These are phyloP conservation scores for Perognathus longimembris DNA, from an alignment of 2,113 vertebrate genomes.

Conservation along the genomic window DNA sequence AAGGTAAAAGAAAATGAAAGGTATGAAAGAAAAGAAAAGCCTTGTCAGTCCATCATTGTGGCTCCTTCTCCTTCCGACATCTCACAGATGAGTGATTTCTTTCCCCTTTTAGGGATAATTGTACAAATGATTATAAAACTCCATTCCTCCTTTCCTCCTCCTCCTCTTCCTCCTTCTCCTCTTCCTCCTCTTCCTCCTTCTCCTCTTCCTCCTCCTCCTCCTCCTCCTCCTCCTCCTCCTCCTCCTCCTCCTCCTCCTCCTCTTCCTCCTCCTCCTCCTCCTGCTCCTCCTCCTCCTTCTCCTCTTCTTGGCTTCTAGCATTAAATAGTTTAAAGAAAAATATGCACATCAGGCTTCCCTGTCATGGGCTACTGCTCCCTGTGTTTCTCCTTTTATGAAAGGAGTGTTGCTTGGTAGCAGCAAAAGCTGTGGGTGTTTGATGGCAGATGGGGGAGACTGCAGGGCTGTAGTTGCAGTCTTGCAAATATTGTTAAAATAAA, in stretches of 20 bases:
- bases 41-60: neutral
- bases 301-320: neutral
- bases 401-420: slow-evolving; percentile 44
- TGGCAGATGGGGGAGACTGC: slow-evolving; percentile 27
- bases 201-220: too few species aligned
- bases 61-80: neutral
- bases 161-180: too few species aligned
- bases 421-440: slow-evolving; percentile 38
- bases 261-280: neutral
- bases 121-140: neutral
- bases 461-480: slow-evolving; percentile 49
- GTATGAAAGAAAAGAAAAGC: neutral
- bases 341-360: neutral
- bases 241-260: too few species aligned
- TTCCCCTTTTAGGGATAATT: neutral
- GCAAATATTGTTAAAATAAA: slow-evolving; percentile 71
- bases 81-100: neutral
- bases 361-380: neutral
- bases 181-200: neutral
- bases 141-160: neutral
- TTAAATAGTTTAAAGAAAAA: slow-evolving; percentile 5
- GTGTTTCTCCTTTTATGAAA: slow-evolving; percentile 15
- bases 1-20: too few species aligned
- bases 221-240: neutral
- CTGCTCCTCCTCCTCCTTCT: too few species aligned